Percentiles rank a stretch among this genome's conserved stretches.
Conservation (phyloP, 1,140 invertebrate species). For the Heliconius congener region DNA sequence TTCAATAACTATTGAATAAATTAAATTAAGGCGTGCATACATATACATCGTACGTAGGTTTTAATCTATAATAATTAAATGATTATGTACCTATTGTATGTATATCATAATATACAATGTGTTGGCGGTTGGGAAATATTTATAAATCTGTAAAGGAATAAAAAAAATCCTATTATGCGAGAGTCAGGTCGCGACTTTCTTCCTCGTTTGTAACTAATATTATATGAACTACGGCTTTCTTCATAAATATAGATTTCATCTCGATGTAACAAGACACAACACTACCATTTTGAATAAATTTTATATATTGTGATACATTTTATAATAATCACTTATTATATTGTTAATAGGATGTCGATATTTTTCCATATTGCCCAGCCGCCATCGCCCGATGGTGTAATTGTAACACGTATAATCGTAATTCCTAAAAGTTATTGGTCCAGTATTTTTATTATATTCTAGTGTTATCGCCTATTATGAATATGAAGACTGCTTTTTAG, state of each 20-base stretch:
- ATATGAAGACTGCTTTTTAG: slow-evolving; percentile 71
- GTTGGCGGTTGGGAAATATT: background rate
- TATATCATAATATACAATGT: slow-evolving; percentile 1
- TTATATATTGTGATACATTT: background rate
- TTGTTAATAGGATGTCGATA: background rate
- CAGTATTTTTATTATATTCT: slow-evolving; percentile 73
- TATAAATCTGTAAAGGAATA: background rate
- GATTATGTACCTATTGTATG: background rate
- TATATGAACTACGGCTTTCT: background rate
- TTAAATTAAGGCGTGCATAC: slow-evolving; percentile 2
- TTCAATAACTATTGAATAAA: background rate
- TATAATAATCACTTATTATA: background rate
- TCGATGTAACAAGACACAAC: background rate
- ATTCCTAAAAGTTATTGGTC: slow-evolving; percentile 77
- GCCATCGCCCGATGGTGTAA: background rate
- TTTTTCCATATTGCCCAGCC: slow-evolving; percentile 9
- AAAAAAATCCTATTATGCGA: background rate
- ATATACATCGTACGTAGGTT: slow-evolving; percentile 12
- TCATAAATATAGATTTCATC: background rate
- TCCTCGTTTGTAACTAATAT: background rate
- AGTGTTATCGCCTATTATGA: slow-evolving; percentile 51
- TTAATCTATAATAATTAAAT: slow-evolving; percentile 9
- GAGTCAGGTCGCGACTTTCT: background rate
- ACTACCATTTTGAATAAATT: background rate
- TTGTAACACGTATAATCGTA: slow-evolving; percentile 39